These are phyloP conservation scores for Cariama cristata DNA, from an alignment of 2,113 vertebrate genomes.

Conservation along the genomic window DNA sequence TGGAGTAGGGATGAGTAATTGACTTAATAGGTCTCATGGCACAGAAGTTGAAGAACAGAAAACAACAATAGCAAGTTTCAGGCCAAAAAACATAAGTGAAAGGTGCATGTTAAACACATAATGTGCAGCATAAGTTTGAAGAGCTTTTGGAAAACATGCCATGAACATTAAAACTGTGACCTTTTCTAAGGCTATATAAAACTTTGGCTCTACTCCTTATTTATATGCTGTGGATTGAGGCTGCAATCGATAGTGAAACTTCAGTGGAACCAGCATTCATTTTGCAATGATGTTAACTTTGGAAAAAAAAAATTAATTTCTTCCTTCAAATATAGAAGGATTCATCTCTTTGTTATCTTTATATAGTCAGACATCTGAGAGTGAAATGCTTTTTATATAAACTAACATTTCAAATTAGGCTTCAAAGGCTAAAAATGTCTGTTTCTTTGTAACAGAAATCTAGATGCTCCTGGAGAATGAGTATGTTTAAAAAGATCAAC, in stretches of 20 bases:
- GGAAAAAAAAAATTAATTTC: background rate
- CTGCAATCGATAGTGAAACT: background rate
- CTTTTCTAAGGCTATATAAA: background rate
- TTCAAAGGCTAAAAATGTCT: background rate
- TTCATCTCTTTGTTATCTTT: background rate
- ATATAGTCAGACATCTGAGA: background rate
- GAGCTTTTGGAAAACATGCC: background rate
- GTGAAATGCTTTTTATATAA: background rate
- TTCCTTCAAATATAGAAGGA: background rate
- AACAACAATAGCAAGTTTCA: background rate
- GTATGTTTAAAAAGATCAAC: background rate
- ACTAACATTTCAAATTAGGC: background rate
- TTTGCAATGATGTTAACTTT: background rate
- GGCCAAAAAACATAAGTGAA: background rate
- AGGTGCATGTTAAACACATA: background rate
- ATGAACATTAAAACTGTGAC: background rate
- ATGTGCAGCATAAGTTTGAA: background rate
- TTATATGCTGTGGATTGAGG: background rate
- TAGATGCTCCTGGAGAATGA: background rate
- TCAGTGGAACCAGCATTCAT: background rate
- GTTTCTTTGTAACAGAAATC: background rate
- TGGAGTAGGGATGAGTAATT: background rate
- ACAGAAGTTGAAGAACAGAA: background rate
- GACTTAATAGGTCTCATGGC: background rate
- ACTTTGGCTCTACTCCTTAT: background rate